Conservation (phyloP, 2,888 invertebrate genomes). For the Nymphalis c-album region DNA sequence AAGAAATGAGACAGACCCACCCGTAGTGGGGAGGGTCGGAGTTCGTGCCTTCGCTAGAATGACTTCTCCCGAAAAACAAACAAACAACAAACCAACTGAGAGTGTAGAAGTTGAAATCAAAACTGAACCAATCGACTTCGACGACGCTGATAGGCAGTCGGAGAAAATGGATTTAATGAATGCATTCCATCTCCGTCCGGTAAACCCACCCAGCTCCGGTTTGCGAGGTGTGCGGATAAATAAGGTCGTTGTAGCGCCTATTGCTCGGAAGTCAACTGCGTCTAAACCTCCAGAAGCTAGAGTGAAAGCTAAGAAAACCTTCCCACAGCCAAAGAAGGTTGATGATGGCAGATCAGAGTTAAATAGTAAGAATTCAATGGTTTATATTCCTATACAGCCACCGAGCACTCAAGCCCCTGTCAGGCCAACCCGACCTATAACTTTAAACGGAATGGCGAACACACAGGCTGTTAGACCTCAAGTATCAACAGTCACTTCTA, state of each 20-base stretch:
- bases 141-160: conserved; percentile 62
- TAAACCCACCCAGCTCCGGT: conserved; percentile 48
- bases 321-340: conserved; percentile 65
- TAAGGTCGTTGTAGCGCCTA: conserved; percentile 57
- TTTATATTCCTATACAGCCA: conserved; percentile 76
- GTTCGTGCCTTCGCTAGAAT: conserved; percentile 73
- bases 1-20: conserved; percentile 49
- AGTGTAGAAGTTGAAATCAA: conserved; percentile 66
- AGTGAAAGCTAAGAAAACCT: conserved; percentile 66
- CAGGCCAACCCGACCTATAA: conserved; percentile 42
- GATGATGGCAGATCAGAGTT: conserved; percentile 66
- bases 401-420: conserved; percentile 65
- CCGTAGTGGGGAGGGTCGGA: conserved; percentile 62
- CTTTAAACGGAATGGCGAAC: conserved; percentile 35
- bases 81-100: conserved; percentile 33
- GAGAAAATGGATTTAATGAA: conserved; percentile 71
- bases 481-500: conserved; percentile 36
- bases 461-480: conserved; percentile 37
- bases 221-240: conserved; percentile 68
- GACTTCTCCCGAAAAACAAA: conserved; percentile 48
- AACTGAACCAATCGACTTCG: conserved; percentile 68
- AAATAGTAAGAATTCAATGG: conserved; percentile 75
- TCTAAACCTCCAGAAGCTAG: conserved; percentile 51
- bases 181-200: conserved; percentile 65
- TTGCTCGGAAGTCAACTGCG: conserved; percentile 43